Evolutionary conservation across 2,797 vertebrate species (phyloP), one percentile per base, ranked within the genome.

Genomic region (Acipenser transmontanus): DNA sequence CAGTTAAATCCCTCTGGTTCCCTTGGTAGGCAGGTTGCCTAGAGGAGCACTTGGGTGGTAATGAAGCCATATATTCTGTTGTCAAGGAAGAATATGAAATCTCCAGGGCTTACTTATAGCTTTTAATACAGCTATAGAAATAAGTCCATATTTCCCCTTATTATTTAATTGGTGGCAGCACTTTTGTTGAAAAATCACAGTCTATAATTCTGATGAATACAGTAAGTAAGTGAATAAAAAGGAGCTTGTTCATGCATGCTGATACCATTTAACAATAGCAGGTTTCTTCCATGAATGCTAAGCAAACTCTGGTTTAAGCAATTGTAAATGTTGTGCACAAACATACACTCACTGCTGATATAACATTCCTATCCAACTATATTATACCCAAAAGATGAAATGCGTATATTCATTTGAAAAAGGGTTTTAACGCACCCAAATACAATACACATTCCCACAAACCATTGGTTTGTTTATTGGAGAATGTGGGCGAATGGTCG

Each of bases 201-300:
- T 17, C 62, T 70, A 62, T 72, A 70, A 72, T 72, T 72, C 71
- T 20, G 63, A 60, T n/a, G 65, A 60, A 62, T 61, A 66, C 47
- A 34, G 34, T 11, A 65, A 51, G 68, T 75, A 60, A 76, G 67
- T 79, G 74, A 76, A 71, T 77, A 76, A 78, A 72, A 34, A 50
- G 11, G 68, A 70, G 76, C 87, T 79, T 77, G 87, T 82, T 77
- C 80, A 73, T 74, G 86, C 87, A 84, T 74, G 84, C 79, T 74
- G 70, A 74, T 54, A 49, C 61, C 17, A 7, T 12, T 20, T 9
- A 65, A 54, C 51, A 52, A 34, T 10, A 8, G 9, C 50, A 52
- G 73, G 70, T 75, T 66, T 66, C 50, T 34, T 34, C 34, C 34
- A 34, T 34, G 34, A 34, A 34, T 34, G 34, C 34, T 34, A 4